Evolutionary conservation across 1,140 invertebrate species (phyloP).

Genomic region (Lucilia sericata): DNA sequence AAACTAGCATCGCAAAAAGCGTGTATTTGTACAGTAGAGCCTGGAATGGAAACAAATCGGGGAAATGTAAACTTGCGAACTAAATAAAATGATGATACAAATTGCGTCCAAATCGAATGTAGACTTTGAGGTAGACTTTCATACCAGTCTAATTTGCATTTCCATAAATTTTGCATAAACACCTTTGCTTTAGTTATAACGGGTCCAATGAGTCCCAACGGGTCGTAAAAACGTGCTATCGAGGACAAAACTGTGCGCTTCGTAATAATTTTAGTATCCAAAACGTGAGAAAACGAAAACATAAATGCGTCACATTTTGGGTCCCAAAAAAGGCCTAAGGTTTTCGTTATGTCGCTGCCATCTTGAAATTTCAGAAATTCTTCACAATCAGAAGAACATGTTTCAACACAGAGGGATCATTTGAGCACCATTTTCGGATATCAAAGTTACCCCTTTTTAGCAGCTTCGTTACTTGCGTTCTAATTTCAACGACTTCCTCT

Average conservation of each 20-base stretch:
- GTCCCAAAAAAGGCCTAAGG: slow-evolving; percentile 38
- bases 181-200: slow-evolving; percentile 36
- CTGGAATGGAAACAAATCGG: slow-evolving; percentile 13
- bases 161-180: slow-evolving; percentile 35
- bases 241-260: slow-evolving; percentile 30
- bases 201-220: background rate
- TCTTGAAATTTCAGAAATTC: slow-evolving; percentile 45
- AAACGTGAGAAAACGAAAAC: background rate
- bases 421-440: slow-evolving; percentile 65
- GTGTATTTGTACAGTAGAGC: background rate
- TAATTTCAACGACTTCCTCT: slow-evolving; percentile 43
- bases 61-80: background rate
- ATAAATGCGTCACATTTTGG: slow-evolving; percentile 40
- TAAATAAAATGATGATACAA: background rate
- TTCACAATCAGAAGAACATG: slow-evolving; percentile 25
- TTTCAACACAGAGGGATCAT: slow-evolving; percentile 49
- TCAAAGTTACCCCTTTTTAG: slow-evolving; percentile 56
- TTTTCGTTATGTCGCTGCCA: slow-evolving; percentile 44
- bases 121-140: slow-evolving; percentile 4
- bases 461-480: background rate
- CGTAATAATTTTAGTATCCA: background rate
- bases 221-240: slow-evolving; percentile 40
- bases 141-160: slow-evolving; percentile 13
- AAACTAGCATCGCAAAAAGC: slow-evolving; percentile 11
- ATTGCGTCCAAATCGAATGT: background rate